Evolutionary conservation across 2,113 vertebrate species (phyloP).

Genomic region (Ageneiosus marmoratus): DNA sequence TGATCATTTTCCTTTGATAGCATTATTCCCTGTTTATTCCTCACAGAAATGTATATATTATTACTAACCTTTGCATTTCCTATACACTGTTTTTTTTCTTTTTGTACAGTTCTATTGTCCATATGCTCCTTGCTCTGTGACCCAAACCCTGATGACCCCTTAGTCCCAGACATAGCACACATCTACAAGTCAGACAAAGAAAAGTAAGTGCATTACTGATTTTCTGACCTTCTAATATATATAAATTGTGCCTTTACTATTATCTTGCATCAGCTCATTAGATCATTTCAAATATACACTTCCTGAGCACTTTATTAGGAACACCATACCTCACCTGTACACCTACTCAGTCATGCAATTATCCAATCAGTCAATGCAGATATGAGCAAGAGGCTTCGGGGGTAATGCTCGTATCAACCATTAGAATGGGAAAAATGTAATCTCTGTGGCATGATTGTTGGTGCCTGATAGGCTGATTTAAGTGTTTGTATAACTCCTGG

Average conservation of each 20-base stretch:
- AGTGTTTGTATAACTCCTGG: background rate
- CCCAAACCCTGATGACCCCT: constrained; percentile 93
- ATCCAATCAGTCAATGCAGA: background rate
- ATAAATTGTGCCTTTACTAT: background rate
- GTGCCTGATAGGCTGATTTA: background rate
- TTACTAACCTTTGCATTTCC: background rate
- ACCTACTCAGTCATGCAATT: background rate
- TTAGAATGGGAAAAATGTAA: too few relatives aligned
- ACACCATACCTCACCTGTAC: background rate
- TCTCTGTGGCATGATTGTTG: background rate
- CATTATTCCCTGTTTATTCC: background rate
- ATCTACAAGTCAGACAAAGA: constrained; percentile 95
- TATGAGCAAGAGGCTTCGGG: too few relatives aligned
- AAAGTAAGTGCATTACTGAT: constrained; percentile 79
- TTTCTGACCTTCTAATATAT: background rate
- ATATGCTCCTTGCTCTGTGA: constrained; percentile 98
- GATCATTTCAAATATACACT: background rate
- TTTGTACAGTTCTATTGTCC: constrained; percentile 86
- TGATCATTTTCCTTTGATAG: background rate
- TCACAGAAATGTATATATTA: background rate
- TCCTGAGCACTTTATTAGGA: background rate
- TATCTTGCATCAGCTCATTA: background rate
- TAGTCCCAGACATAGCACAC: constrained; percentile 94
- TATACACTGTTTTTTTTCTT: background rate
- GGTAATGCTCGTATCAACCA: too few relatives aligned